These are phyloP conservation scores for Sebastes diploproa DNA, from an alignment of 2,797 vertebrate genomes.

Conservation along the genomic window DNA sequence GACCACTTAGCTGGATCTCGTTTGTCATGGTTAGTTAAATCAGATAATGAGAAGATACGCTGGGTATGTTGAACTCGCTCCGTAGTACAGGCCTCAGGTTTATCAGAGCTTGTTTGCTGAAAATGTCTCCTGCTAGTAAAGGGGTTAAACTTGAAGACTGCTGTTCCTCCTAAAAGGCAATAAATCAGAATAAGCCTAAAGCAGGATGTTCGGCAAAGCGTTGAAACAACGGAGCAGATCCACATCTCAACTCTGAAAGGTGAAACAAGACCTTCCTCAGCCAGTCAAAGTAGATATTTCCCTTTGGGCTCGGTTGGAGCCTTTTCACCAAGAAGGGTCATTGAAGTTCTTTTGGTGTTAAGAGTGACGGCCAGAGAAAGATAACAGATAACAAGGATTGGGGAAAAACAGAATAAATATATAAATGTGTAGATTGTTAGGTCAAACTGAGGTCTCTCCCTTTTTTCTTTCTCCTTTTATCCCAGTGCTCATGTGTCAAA, in stretches of 20 bases:
- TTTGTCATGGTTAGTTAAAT: too few relatives aligned
- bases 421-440: neutral
- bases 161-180: neutral
- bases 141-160: neutral
- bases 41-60: too few relatives aligned
- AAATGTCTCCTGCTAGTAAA: neutral
- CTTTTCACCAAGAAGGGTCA: neutral
- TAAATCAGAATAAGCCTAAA: constrained; percentile 19
- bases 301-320: neutral
- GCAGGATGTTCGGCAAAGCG: neutral
- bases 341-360: neutral
- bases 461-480: constrained; percentile 12
- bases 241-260: constrained; percentile 4
- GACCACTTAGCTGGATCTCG: too few relatives aligned
- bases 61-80: too few relatives aligned
- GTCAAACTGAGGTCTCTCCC: neutral
- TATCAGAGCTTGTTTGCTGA: neutral
- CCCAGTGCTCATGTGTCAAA: neutral
- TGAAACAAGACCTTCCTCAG: neutral
- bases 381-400: neutral
- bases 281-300: constrained; percentile 7
- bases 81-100: neutral
- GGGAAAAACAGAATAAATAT: neutral
- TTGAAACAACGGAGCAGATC: neutral
- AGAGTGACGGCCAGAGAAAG: neutral